These are phyloP conservation scores for Cynodonichthys magdalenae DNA, from an alignment of 2,797 vertebrate species.

Conservation along the genomic window DNA sequence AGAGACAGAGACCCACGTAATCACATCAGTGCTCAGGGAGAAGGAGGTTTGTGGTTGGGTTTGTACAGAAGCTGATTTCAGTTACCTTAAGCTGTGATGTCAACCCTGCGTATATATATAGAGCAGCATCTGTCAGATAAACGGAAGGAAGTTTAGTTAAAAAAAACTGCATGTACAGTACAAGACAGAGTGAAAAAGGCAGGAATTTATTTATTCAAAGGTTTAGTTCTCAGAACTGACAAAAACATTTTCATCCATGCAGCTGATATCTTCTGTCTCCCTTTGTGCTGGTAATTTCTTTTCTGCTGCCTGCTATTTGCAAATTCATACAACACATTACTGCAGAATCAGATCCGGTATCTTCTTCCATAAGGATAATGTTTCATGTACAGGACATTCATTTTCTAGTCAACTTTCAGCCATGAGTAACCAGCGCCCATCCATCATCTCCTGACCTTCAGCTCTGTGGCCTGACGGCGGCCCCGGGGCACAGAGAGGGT, in stretches of 20 bases:
- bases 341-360: conserved; percentile 61
- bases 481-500: conserved; percentile 60
- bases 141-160: conserved; percentile 13
- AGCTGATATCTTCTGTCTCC: not conserved
- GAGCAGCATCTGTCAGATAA: conserved; percentile 20
- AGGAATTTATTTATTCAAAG: conserved; percentile 10
- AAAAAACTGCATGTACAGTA: conserved; percentile 11
- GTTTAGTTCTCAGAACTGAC: conserved; percentile 16
- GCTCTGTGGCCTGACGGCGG: conserved; percentile 51
- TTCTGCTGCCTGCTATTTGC: conserved; percentile 25
- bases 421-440: conserved; percentile 57
- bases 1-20: conserved; percentile 10
- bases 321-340: conserved; percentile 56
- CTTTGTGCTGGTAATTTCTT: conserved; percentile 19
- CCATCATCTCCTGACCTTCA: conserved; percentile 78
- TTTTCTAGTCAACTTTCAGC: conserved; percentile 65
- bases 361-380: conserved; percentile 56
- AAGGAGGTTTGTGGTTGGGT: conserved; percentile 25
- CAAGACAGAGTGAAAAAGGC: conserved; percentile 13
- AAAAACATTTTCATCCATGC: not conserved
- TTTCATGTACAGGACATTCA: conserved; percentile 69
- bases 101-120: conserved; percentile 36
- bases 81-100: conserved; percentile 12
- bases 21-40: conserved; percentile 23
- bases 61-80: conserved; percentile 37